phyloP scores from a whole-genome alignment of 1,140 invertebrate species.

The Zophobas atratus region DNA sequence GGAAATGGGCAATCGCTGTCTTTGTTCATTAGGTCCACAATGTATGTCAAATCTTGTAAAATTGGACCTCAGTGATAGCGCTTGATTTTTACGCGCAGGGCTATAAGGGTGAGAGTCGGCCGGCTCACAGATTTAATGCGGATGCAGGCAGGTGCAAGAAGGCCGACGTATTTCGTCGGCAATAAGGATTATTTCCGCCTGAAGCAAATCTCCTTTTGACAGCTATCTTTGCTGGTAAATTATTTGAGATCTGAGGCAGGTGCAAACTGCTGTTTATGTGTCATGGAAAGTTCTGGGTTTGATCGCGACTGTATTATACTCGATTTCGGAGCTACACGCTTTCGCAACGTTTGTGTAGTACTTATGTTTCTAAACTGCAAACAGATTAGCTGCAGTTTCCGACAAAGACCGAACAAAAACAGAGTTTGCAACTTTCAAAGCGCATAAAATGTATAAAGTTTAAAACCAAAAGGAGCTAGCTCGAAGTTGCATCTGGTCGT shows the following conservation, averaged over 20 bases:
- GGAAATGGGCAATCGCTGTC: conserved; percentile 53
- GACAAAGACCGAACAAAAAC: background rate
- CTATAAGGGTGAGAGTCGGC: conserved; percentile 39
- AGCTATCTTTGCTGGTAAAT: conserved; percentile 62
- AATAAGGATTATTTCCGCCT: conserved; percentile 53
- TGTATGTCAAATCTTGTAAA: conserved; percentile 49
- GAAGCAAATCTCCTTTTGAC: conserved; percentile 54
- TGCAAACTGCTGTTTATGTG: conserved; percentile 60
- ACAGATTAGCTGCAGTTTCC: conserved; percentile 13
- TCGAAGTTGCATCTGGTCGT: no score
- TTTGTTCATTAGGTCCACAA: conserved; percentile 52
- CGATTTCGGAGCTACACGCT: conserved; percentile 20
- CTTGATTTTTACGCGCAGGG: background rate
- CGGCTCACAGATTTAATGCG: conserved; percentile 46
- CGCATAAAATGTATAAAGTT: no score
- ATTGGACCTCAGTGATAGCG: conserved; percentile 2
- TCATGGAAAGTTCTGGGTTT: conserved; percentile 56
- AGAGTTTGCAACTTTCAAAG: background rate
- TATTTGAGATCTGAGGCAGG: conserved; percentile 62
- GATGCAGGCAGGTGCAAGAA: conserved; percentile 54
- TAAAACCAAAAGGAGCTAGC: background rate
- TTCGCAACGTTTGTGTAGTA: background rate
- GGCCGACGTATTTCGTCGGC: conserved; percentile 27
- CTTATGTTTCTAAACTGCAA: background rate
- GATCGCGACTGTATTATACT: conserved; percentile 26